Evolutionary conservation across 2,888 invertebrate genomes (phyloP).

Genomic region (Tenthredo distinguenda): DNA sequence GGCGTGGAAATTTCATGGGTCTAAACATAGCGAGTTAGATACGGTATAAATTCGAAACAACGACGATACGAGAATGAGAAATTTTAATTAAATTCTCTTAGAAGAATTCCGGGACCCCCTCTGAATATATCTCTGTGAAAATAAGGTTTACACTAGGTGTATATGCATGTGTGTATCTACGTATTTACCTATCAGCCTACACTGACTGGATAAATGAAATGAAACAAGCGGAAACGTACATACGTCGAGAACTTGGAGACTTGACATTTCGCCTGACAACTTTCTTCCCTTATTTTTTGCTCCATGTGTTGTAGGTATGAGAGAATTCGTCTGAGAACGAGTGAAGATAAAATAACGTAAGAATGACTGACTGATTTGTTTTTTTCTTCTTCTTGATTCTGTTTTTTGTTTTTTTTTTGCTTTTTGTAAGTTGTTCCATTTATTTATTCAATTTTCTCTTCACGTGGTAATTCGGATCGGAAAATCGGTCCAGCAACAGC

Average conservation of each 20-base stretch:
- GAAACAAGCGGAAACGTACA: not conserved
- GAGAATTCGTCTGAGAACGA: not conserved
- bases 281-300: not conserved
- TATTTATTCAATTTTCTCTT: not conserved
- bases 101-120: not conserved
- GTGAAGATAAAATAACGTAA: not conserved
- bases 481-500: not conserved
- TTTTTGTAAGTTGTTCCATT: not conserved
- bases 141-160: not conserved
- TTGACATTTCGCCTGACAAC: conserved; percentile 4
- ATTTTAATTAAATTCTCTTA: conserved; percentile 33
- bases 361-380: not conserved
- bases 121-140: not conserved
- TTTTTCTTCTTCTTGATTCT: not conserved
- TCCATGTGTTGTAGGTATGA: not conserved
- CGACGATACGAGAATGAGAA: not conserved
- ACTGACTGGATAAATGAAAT: not conserved
- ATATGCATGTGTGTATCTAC: not conserved
- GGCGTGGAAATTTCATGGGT: too few species aligned
- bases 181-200: conserved; percentile 4
- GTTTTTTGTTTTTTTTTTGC: not conserved
- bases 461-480: not conserved
- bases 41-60: not conserved
- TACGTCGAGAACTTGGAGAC: not conserved
- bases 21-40: not conserved